A percentile compares a stretch with the other conserved stretches of the same genome.
Conservation (phyloP, 92 coral and sea anemone species). For the Phenganax subtilis region DNA sequence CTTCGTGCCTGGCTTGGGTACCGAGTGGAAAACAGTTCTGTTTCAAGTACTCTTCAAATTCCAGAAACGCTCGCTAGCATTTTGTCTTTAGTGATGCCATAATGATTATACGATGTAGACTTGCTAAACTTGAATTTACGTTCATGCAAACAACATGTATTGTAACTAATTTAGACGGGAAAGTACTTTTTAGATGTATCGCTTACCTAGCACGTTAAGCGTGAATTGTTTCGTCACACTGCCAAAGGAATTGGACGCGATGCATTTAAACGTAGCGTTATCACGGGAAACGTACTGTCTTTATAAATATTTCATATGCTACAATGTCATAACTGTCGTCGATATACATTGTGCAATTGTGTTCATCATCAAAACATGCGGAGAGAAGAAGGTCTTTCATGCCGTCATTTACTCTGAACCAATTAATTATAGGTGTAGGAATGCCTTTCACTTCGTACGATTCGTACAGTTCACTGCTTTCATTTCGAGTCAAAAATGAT, state of each 20-base stretch:
- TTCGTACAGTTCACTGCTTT: too few species aligned
- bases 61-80: neutral
- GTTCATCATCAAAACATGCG: neutral
- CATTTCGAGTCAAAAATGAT: neutral
- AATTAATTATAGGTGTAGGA: slow-evolving; percentile 36
- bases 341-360: neutral
- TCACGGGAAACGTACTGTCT: neutral
- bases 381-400: slow-evolving; percentile 11
- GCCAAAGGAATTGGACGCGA: neutral
- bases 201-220: slow-evolving; percentile 5
- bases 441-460: slow-evolving; percentile 21
- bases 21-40: neutral
- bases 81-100: neutral
- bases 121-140: neutral
- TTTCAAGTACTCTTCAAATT: neutral
- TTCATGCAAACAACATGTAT: neutral
- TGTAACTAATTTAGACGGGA: neutral
- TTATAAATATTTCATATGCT: neutral
- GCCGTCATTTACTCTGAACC: slow-evolving; percentile 30
- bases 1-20: neutral
- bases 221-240: neutral
- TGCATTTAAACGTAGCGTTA: neutral
- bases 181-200: neutral
- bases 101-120: neutral
- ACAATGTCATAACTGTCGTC: neutral